Evolutionary conservation across 1,140 invertebrate genomes (phyloP).

Genomic region (Bombyx mandarina): DNA sequence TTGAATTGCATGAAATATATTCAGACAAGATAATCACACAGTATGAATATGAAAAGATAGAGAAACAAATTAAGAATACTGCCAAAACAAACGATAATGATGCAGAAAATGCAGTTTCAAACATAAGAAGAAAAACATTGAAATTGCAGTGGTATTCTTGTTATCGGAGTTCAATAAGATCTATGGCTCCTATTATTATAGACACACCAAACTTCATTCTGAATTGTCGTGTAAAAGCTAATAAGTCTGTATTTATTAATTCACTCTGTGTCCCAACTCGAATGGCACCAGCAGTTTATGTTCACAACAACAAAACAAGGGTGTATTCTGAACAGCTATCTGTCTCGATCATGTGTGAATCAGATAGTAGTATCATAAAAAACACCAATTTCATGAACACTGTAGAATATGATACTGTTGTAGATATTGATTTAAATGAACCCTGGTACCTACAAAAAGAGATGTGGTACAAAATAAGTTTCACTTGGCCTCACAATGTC

Average conservation of each 20-base stretch:
- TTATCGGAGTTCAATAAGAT: conserved; percentile 47
- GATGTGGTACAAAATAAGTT: conserved; percentile 58
- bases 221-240: conserved; percentile 47
- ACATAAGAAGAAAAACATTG: conserved; percentile 26
- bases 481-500: conserved; percentile 49
- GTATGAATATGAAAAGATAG: conserved; percentile 31
- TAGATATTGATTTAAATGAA: conserved; percentile 51
- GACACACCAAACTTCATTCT: conserved; percentile 39
- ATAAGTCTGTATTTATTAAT: conserved; percentile 63
- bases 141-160: conserved; percentile 53
- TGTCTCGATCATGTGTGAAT: conserved; percentile 41
- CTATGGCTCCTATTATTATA: conserved; percentile 51
- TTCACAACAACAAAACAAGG: conserved; percentile 30
- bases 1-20: conserved; percentile 45
- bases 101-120: too few species aligned
- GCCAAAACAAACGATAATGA: conserved; percentile 1
- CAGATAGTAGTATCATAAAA: conserved; percentile 40
- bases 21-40: conserved; percentile 26
- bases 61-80: conserved; percentile 10
- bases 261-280: conserved; percentile 57
- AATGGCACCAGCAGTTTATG: conserved; percentile 44
- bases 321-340: conserved; percentile 54
- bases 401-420: conserved; percentile 49
- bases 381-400: conserved; percentile 38
- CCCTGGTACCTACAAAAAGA: conserved; percentile 55